Base-by-base conservation (phyloP, 1,140 invertebrate genomes). In the Leptoteleia sp. region DNA sequence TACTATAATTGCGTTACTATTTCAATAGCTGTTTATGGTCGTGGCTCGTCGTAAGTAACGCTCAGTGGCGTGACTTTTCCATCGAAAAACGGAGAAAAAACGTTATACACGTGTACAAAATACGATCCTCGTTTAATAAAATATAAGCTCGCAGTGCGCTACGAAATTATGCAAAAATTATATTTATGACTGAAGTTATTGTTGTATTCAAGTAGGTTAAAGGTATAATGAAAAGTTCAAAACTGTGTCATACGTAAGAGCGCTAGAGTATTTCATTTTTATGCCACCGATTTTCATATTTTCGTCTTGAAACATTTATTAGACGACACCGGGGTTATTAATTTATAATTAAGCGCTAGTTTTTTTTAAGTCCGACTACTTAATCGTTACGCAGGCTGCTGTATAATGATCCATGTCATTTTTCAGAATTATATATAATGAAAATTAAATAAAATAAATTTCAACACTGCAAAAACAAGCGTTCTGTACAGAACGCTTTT, bases 151-250 rank as follows among this genome's bases (percentile, higher is more conserved):
- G 45, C 52, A 29, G 50, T 52, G 22, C 16, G 45, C 50, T 43
- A 40, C 38, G 42, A 68, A 68, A 76, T 62, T 70, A 70, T 76
- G 64, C 48, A 48, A 68, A 76, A 76, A 76, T 76, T 57, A 35
- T 76, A 76, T 62, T 76, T 68, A 68, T 64, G 57, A 76, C 47
- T n/a, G 9, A 67, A 76, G 72, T 76, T 76, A 70, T 70, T 68
- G 48, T 50, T 68, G 38, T 29, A 68, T 57, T 64, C 27, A 76
- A 61, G 47, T 76, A 61, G 72, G 72, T 76, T 76, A 68, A 37
- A 67, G 45, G 38, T 76, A 68, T 67, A 67, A 52, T 62, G 54
- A 61, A 67, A 61, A 61, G 62, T 76, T 67, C 29, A 54, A 76
- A 76, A 76, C 57, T 73, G 70, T 64, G 70, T 64, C 59, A 57